phyloP scores from a whole-genome alignment of 2,113 vertebrate species.

The Percina caprodes region DNA sequence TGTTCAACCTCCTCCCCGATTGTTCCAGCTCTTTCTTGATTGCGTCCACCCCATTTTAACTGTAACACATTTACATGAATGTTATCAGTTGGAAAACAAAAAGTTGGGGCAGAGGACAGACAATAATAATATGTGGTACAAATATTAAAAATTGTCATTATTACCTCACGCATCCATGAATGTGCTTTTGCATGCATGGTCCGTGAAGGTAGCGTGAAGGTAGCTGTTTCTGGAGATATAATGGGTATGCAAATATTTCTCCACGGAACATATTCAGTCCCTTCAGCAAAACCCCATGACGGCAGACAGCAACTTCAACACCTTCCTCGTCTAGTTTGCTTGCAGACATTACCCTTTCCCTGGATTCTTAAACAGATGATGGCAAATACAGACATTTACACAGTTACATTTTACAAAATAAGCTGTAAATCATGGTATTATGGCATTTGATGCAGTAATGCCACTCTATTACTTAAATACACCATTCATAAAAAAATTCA shows the following conservation, averaged over 20 bases:
- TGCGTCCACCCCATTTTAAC: not conserved
- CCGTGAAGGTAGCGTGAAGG: too few species aligned
- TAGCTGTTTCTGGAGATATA: slow-evolving; percentile 7
- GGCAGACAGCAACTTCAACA: not conserved
- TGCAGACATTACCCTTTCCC: not conserved
- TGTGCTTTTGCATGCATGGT: slow-evolving; percentile 22
- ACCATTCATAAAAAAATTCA: too few species aligned
- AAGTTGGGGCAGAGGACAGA: not conserved
- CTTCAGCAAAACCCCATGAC: not conserved
- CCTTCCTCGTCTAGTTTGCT: not conserved
- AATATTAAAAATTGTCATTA: not conserved
- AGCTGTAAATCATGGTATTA: too few species aligned
- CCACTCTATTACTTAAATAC: too few species aligned
- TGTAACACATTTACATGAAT: not conserved
- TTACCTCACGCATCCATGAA: slow-evolving; percentile 23
- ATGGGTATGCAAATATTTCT: not conserved
- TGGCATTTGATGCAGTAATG: too few species aligned
- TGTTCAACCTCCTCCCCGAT: too few species aligned
- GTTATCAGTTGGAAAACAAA: not conserved
- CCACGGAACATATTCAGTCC: slow-evolving; percentile 15
- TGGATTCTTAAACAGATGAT: slow-evolving; percentile 1
- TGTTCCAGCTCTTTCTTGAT: too few species aligned
- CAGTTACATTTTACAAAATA: too few species aligned
- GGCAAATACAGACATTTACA: not conserved
- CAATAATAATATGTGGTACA: too few species aligned